phyloP scores from a whole-genome alignment of 2,113 vertebrate species.

The Phalacrocorax carbo region DNA sequence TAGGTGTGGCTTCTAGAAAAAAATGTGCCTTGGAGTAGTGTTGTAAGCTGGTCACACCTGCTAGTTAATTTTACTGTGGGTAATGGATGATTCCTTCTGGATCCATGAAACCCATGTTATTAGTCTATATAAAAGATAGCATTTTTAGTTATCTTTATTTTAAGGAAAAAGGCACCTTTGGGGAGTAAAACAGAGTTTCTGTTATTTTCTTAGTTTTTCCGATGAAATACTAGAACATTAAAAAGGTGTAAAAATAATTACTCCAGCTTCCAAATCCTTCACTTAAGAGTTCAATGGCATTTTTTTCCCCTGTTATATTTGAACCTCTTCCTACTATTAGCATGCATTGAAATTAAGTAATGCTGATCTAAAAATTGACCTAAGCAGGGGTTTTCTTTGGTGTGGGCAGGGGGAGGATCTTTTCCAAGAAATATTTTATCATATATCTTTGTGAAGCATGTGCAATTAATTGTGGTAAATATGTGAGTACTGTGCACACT shows the following conservation, averaged over 20 bases:
- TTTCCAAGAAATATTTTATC: neutral
- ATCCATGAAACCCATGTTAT: neutral
- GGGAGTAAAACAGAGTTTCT: neutral
- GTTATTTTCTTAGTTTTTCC: neutral
- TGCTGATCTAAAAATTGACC: neutral
- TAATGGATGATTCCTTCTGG: neutral
- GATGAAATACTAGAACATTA: neutral
- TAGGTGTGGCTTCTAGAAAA: neutral
- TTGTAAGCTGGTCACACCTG: neutral
- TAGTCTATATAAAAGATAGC: neutral
- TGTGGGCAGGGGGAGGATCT: rapidly evolving
- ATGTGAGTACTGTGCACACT: neutral
- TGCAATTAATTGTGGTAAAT: neutral
- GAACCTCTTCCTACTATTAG: neutral
- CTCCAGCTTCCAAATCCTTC: neutral
- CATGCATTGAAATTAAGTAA: neutral
- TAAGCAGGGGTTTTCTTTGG: neutral
- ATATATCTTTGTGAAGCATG: neutral
- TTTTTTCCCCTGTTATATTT: neutral
- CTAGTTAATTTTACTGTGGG: neutral
- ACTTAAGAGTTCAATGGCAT: neutral
- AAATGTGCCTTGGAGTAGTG: neutral
- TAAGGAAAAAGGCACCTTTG: neutral
- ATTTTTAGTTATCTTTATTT: neutral
- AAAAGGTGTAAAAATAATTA: neutral